Evolutionary conservation across 2,797 vertebrate genomes (phyloP).

Genomic region (Linurgus olivaceus): DNA sequence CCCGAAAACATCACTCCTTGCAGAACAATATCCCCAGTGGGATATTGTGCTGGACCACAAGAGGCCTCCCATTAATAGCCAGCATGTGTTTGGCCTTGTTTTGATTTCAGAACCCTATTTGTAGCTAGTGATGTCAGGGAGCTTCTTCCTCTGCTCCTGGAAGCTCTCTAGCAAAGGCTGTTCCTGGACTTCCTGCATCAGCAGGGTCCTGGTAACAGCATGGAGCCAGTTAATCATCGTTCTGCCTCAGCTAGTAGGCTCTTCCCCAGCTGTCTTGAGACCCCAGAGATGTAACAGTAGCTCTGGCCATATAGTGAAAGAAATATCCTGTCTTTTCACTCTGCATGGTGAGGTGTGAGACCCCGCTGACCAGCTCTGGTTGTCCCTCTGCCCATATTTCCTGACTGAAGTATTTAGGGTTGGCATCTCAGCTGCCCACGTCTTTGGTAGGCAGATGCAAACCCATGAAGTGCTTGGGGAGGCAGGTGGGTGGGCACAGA

Average conservation of each 20-base stretch:
- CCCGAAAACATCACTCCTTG: background rate
- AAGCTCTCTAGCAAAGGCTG: background rate
- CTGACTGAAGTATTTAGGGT: background rate
- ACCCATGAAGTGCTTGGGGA: fast-evolving
- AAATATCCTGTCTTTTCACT: fast-evolving
- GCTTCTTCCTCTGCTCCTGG: conserved; percentile 17
- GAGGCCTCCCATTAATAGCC: background rate
- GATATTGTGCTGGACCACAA: background rate
- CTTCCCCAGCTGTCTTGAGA: background rate
- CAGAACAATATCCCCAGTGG: conserved; percentile 8
- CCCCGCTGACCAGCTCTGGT: background rate
- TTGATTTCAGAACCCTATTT: background rate
- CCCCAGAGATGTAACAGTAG: fast-evolving
- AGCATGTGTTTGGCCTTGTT: background rate
- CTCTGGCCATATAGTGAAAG: fast-evolving
- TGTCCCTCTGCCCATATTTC: background rate
- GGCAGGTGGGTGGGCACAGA: background rate
- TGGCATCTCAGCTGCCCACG: background rate
- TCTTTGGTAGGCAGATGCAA: background rate
- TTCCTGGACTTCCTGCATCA: background rate
- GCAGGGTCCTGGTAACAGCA: background rate
- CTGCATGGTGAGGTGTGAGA: background rate
- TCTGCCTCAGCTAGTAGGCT: background rate
- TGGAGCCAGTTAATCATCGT: fast-evolving
- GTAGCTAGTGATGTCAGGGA: background rate